Evolutionary conservation across 2,888 invertebrate genomes (phyloP), one percentile per base, ranked within the genome.

Genomic region (Epistrophe grossulariae): DNA sequence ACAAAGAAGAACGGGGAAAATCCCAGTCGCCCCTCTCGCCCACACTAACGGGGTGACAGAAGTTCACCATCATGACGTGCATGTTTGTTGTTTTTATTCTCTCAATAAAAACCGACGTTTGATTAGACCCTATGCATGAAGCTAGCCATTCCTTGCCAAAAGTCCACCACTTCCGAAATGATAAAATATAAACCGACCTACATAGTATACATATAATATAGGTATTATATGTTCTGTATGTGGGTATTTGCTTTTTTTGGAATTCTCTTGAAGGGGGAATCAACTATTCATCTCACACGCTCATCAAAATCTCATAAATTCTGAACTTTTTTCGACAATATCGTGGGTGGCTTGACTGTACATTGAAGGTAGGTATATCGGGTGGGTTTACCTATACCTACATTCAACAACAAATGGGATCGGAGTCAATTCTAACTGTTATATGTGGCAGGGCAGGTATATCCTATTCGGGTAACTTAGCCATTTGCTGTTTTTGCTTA

Each of bases 301-400:
- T 91, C 91, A 91, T 91, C 91, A 91, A 91, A 91, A 91, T 90
- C 91, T 91, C 91, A 91, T 91, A 91, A 91, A 91, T 91, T 91
- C 90, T 88, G 90, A 89, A 90, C 90, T 91, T 90, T 89, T 66
- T 79, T 62, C 52, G 52, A 31, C 72, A 55, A 55, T 70, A 24
- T 40, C 55, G 48, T 59, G 19, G 62, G n/a, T 15, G 4, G 24
- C 10, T 57, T 45, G 28, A 15, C 13, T 64, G 4, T 48, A 35
- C 48, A 31, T 50, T 64, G n/a, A 10, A 8, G 10, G 35, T 11
- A n/a, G n/a, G n/a, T n/a, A n/a, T n/a, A 38, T 11, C n/a, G 6
- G 70, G 6, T 15, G 48, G 45, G 35, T n/a, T 40, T 4, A 62
- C 31, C 17, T 31, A 35, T 31, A 24, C 31, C n/a, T n/a, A n/a